Percentiles rank a stretch among this genome's conserved stretches.
phyloP scores from a whole-genome alignment of 2,888 invertebrate genomes.

The Acleris laterana region DNA sequence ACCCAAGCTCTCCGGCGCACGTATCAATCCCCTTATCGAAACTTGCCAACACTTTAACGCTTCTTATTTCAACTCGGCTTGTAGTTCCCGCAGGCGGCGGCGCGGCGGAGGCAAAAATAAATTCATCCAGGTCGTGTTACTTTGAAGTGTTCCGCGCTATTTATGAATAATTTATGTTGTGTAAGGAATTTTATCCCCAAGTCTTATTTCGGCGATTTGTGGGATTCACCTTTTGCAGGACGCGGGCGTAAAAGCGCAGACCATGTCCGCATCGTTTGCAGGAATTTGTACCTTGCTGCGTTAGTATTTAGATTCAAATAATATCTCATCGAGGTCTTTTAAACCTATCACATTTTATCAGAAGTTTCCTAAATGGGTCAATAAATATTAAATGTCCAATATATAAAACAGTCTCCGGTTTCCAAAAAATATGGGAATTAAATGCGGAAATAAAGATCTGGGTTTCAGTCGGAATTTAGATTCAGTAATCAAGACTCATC shows the following conservation, averaged over 20 bases:
- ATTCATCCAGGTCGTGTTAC: slow-evolving; percentile 2
- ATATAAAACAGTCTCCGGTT: too few species aligned
- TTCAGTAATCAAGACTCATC: too few species aligned
- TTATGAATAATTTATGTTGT: slow-evolving; percentile 20
- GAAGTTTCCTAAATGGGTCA: too few species aligned
- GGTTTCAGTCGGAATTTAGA: too few species aligned
- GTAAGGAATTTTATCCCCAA: slow-evolving; percentile 1
- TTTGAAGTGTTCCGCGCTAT: slow-evolving; percentile 9
- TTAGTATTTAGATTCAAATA: too few species aligned
- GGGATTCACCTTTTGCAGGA: background rate
- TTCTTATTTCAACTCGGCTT: slow-evolving; percentile 11
- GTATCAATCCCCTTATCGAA: slow-evolving; percentile 10
- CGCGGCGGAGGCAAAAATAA: slow-evolving; percentile 1
- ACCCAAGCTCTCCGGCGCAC: background rate
- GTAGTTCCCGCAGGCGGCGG: slow-evolving; percentile 10
- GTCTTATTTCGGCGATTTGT: slow-evolving; percentile 1
- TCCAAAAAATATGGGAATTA: too few species aligned
- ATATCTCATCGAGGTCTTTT: too few species aligned
- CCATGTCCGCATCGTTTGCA: background rate
- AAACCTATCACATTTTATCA: too few species aligned
- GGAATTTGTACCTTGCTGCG: too few species aligned
- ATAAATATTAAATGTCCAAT: too few species aligned
- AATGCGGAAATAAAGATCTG: too few species aligned
- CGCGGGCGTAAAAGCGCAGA: background rate
- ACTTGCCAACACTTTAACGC: slow-evolving; percentile 6